Evolutionary conservation across 2,113 vertebrate genomes (phyloP).

Genomic region (Nothoprocta perdicaria): DNA sequence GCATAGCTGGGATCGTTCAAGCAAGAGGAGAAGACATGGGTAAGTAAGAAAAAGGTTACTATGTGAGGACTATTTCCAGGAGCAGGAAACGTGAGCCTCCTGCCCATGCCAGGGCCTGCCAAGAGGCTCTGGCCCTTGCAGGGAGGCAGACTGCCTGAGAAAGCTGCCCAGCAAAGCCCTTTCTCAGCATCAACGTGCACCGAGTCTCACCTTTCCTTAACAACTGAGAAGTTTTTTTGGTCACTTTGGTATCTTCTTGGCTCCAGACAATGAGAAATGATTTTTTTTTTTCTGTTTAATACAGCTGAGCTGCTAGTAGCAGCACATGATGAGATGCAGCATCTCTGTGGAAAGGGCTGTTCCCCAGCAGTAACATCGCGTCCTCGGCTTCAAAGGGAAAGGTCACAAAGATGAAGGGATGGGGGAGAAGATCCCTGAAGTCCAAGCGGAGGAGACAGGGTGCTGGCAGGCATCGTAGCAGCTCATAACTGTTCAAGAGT

Average conservation of each 20-base stretch:
- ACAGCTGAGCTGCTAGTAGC: background rate
- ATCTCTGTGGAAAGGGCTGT: background rate
- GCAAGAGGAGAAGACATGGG: background rate
- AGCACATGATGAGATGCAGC: background rate
- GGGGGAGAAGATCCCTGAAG: background rate
- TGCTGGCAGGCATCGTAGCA: background rate
- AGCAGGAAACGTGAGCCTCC: background rate
- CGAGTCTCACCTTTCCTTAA: background rate
- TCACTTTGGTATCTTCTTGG: background rate
- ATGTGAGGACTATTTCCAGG: background rate
- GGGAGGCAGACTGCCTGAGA: background rate
- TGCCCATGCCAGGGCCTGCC: background rate
- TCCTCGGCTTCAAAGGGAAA: background rate
- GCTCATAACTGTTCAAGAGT: background rate
- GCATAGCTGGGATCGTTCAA: background rate
- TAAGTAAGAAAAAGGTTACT: constrained; percentile 37
- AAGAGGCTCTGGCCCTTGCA: background rate
- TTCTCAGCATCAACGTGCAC: background rate
- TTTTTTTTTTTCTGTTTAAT: background rate
- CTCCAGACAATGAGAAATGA: background rate
- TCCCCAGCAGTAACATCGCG: background rate
- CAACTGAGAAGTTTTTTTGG: background rate
- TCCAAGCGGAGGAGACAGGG: background rate
- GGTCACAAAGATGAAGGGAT: background rate
- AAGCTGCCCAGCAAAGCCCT: background rate